phyloP scores from a whole-genome alignment of 1,140 invertebrate genomes.

The Orius laevigatus region DNA sequence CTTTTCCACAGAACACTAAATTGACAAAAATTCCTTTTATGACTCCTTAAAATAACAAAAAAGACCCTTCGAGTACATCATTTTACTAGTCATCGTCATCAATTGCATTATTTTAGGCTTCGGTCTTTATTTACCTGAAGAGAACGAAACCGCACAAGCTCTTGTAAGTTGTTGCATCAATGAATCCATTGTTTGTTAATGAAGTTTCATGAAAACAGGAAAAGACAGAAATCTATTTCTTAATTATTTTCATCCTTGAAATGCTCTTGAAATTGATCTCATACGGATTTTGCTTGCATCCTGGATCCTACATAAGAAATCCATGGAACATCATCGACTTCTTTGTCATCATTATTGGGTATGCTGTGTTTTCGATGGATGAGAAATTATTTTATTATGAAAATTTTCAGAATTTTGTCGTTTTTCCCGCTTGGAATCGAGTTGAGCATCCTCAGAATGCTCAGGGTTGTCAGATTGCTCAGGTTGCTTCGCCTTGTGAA shows the following conservation, averaged over 20 bases:
- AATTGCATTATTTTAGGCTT: conserved; percentile 15
- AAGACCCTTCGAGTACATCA: conserved; percentile 15
- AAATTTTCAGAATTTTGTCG: conserved; percentile 12
- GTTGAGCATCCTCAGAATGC: conserved; percentile 15
- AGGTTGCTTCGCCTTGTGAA: conserved; percentile 14
- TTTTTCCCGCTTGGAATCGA: conserved; percentile 14
- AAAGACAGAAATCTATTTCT: conserved; percentile 13
- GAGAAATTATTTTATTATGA: not conserved
- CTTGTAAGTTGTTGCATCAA: too few species aligned
- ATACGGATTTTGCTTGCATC: conserved; percentile 14
- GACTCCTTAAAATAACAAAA: too few species aligned
- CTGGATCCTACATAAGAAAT: conserved; percentile 14
- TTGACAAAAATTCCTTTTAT: too few species aligned
- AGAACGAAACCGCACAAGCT: conserved; percentile 5
- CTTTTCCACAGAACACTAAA: too few species aligned
- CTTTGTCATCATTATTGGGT: conserved; percentile 17
- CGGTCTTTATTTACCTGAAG: conserved; percentile 12
- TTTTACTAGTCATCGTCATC: conserved; percentile 13
- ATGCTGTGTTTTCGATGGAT: not conserved
- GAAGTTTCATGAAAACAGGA: conserved; percentile 7
- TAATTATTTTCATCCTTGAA: conserved; percentile 16
- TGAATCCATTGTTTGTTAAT: too few species aligned
- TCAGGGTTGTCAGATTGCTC: conserved; percentile 13
- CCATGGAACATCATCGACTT: conserved; percentile 17
- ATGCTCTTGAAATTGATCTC: conserved; percentile 15